Evolutionary conservation across 2,113 vertebrate species (phyloP).

Genomic region (Chloropsis hardwickii): DNA sequence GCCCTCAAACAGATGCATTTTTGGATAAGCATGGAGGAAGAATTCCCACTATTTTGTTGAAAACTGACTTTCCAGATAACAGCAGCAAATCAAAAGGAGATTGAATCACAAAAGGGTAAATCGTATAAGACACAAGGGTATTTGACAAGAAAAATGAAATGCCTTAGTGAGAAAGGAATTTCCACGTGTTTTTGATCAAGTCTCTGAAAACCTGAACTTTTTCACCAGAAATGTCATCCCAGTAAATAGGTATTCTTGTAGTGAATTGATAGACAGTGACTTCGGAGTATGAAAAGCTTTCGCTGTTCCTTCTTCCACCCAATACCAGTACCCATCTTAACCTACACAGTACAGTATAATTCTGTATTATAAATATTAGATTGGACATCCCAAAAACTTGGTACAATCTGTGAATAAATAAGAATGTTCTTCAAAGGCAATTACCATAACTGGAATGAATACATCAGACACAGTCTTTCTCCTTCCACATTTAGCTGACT

Average conservation of each 20-base stretch:
- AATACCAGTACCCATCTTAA: not conserved
- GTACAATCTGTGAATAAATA: not conserved
- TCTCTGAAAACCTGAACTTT: not conserved
- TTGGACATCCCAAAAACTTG: not conserved
- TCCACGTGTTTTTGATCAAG: not conserved
- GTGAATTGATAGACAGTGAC: not conserved
- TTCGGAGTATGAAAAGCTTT: not conserved
- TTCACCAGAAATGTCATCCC: not conserved
- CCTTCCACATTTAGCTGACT: not conserved
- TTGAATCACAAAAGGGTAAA: not conserved
- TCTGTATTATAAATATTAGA: not conserved
- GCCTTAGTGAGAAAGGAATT: not conserved
- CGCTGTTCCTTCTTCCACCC: not conserved
- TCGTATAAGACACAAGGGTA: not conserved
- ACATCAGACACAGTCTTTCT: not conserved
- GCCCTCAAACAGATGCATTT: not conserved
- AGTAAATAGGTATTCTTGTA: not conserved
- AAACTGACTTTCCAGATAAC: not conserved
- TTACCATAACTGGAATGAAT: not conserved
- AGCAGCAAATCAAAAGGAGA: not conserved
- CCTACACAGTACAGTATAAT: not conserved
- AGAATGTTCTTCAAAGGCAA: not conserved
- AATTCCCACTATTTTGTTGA: not conserved
- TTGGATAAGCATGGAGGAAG: not conserved
- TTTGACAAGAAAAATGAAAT: not conserved